A percentile compares a stretch with the other conserved stretches of the same genome.
phyloP scores from a whole-genome alignment of 2,113 vertebrate species.

The Scartelaos histophorus region DNA sequence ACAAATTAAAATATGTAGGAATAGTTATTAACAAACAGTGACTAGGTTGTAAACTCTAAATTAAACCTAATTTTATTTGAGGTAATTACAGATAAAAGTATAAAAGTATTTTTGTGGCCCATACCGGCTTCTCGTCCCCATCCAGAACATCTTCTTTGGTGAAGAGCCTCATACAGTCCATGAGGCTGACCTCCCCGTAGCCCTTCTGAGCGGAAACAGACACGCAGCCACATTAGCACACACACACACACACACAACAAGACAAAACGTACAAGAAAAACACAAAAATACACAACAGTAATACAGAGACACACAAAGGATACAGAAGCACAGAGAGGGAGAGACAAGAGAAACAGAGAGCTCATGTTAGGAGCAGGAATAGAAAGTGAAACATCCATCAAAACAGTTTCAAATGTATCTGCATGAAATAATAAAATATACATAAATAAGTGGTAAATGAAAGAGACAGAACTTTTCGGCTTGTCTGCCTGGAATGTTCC shows the following conservation, averaged over 20 bases:
- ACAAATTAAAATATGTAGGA: too few relatives aligned
- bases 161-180: constrained; percentile 97
- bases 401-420: not conserved
- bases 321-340: constrained; percentile 36
- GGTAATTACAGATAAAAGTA: too few relatives aligned
- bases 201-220: constrained; percentile 81
- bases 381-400: not conserved
- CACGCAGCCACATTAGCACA: constrained; percentile 52
- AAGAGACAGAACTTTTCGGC: too few relatives aligned
- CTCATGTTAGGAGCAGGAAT: constrained; percentile 25
- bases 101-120: constrained; percentile 20
- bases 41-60: not conserved
- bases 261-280: constrained; percentile 21
- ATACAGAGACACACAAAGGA: not conserved
- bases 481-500: too few relatives aligned
- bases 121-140: constrained; percentile 94
- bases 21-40: too few relatives aligned
- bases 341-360: constrained; percentile 21
- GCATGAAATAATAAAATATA: too few relatives aligned
- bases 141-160: constrained; percentile 98
- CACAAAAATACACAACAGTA: not conserved
- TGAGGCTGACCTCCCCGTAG: constrained; percentile 91
- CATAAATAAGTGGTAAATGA: too few relatives aligned
- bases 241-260: constrained; percentile 15
- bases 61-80: not conserved